Evolutionary conservation across 2,888 invertebrate species (phyloP), one percentile per base, ranked within the genome.

Genomic region (Drosophila glabriapex): DNA sequence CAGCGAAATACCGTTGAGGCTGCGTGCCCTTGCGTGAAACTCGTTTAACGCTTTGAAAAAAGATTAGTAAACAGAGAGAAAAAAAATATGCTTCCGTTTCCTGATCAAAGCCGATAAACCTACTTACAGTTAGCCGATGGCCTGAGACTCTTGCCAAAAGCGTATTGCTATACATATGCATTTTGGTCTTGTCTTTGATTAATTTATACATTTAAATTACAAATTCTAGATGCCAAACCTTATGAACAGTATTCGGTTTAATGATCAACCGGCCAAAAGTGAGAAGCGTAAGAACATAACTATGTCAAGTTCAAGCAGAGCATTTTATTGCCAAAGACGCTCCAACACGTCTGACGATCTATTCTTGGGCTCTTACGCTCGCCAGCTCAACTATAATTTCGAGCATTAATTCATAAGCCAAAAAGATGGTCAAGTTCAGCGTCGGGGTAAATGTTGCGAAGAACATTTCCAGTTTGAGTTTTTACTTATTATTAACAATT

Each of bases 301-400:
- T 88, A 63, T 90, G 85, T 85, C 85, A 86, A 86, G 85, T 88
- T 88, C 90, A 88, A 88, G 69, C 60, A 12, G 22, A 61, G 50
- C 68, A n/a, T 69, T 59, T 65, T 77, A 67, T 68, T 70, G 66
- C 73, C 35, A 33, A 67, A 77, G 46, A 67, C 75, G 53, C 61
- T 16, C 31, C 50, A 35, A 35, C 4, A 35, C 1, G 58, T 68
- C 80, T 65, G 68, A 52, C 63, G 79, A 82, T 79, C 61, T 89
- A 84, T 87, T 85, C 85, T 85, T 85, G 31, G 70, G 55, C 52
- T 58, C 41, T 33, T 25, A 41, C 12, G 46, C 14, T 22, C 7
- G 22, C 22, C 46, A 46, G 46, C 64, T 79, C 56, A 69, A 80
- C 71, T 70, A 74, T 66, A 52, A 62, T 71, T 79, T 64, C 39